Percentiles rank a stretch among this genome's conserved stretches.
phyloP scores from a whole-genome alignment of 2,113 vertebrate species.

The Lycocorax pyrrhopterus region DNA sequence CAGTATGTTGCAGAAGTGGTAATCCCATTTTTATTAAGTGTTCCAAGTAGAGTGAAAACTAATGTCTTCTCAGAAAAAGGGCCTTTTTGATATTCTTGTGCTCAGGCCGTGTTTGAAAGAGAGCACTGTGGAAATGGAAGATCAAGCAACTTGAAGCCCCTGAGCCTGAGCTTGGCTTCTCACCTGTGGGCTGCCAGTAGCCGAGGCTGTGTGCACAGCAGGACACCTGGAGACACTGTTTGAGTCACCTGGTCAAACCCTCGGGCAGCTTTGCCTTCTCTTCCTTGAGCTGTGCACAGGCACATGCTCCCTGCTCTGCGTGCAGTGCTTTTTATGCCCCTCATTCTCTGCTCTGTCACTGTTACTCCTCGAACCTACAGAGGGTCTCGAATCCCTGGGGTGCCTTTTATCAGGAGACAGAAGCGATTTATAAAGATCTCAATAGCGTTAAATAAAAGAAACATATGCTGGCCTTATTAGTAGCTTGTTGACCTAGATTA shows the following conservation, averaged over 20 bases:
- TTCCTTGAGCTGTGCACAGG: neutral
- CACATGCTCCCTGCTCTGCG: neutral
- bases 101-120: neutral
- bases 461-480: constrained; percentile 61
- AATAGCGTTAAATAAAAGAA: constrained; percentile 10
- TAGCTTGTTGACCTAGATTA: constrained; percentile 61
- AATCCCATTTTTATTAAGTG: neutral
- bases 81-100: neutral
- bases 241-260: neutral
- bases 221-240: neutral
- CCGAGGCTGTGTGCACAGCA: neutral
- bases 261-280: neutral
- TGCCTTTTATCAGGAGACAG: neutral
- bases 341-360: neutral
- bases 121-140: neutral
- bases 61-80: neutral
- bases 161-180: neutral
- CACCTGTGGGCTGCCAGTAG: neutral
- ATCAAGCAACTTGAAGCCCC: neutral
- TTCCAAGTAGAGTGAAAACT: neutral
- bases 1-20: neutral
- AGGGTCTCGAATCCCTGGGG: neutral
- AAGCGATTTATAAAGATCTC: neutral
- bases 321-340: neutral
- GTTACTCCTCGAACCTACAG: neutral